These are phyloP conservation scores for Rhinoptilus africanus DNA, from an alignment of 2,113 vertebrate genomes.

Conservation along the genomic window DNA sequence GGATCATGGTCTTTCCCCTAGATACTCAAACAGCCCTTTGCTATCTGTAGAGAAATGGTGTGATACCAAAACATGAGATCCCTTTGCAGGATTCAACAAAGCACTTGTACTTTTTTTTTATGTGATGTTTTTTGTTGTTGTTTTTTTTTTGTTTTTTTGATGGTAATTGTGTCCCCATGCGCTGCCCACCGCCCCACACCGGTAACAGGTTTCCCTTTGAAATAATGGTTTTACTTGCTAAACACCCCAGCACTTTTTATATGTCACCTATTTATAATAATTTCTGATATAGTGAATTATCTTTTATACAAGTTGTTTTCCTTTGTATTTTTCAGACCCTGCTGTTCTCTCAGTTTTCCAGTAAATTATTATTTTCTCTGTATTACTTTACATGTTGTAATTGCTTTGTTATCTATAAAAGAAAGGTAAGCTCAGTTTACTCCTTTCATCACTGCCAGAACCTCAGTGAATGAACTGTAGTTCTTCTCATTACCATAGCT, in stretches of 20 bases:
- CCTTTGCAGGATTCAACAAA: background rate
- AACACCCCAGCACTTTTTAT: slow-evolving; percentile 14
- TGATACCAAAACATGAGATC: background rate
- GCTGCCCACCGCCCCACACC: too few relatives aligned
- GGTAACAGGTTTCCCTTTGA: background rate
- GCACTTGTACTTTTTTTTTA: accelerated
- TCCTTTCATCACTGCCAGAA: slow-evolving; percentile 57
- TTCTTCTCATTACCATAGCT: slow-evolving; percentile 68
- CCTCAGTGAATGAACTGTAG: slow-evolving; percentile 45
- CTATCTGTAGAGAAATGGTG: background rate
- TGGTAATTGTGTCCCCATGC: too few relatives aligned
- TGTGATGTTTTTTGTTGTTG: background rate
- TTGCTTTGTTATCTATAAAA: slow-evolving; percentile 71
- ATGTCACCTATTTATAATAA: slow-evolving; percentile 39
- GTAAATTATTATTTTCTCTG: slow-evolving; percentile 72
- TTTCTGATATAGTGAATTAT: slow-evolving; percentile 66
- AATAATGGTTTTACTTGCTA: background rate
- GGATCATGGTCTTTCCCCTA: background rate
- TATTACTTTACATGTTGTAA: slow-evolving; percentile 69
- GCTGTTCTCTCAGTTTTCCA: slow-evolving; percentile 51
- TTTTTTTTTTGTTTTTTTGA: background rate
- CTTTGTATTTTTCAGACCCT: slow-evolving; percentile 47
- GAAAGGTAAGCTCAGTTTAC: slow-evolving; percentile 65
- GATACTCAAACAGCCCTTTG: background rate
- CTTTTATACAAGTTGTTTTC: slow-evolving; percentile 58